These are phyloP conservation scores for Ennomos erosarius DNA, from an alignment of 2,888 invertebrate genomes.

Conservation along the genomic window DNA sequence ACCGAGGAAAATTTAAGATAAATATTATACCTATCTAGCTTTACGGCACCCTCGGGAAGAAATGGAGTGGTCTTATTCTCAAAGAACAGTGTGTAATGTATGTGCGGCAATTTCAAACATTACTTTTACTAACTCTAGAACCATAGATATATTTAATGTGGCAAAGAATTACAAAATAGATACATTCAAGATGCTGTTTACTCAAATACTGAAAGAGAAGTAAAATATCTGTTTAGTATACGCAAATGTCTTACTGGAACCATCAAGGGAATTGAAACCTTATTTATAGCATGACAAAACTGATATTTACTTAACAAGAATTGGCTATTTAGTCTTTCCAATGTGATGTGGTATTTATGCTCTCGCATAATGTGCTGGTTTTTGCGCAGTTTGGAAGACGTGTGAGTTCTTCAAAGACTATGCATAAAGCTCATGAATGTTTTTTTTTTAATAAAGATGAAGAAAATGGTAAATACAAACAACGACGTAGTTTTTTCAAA, in stretches of 20 bases:
- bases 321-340: constrained; percentile 29
- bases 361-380: constrained; percentile 27
- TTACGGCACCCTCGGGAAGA: no score
- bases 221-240: constrained; percentile 52
- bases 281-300: constrained; percentile 22
- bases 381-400: constrained; percentile 22
- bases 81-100: no score
- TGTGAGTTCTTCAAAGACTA: constrained; percentile 12
- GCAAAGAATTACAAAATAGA: no score
- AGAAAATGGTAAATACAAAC: no score
- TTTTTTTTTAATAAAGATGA: constrained; percentile 4
- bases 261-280: constrained; percentile 39
- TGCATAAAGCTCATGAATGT: constrained; percentile 3
- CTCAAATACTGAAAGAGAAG: constrained; percentile 44
- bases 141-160: no score
- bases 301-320: constrained; percentile 17
- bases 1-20: no score
- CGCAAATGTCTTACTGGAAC: constrained; percentile 40
- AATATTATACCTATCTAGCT: no score
- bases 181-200: constrained; percentile 2
- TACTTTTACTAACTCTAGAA: no score
- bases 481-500: no score
- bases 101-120: no score
- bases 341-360: constrained; percentile 24
- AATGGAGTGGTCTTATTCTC: no score